Evolutionary conservation across 92 coral and sea anemone species (phyloP).

Genomic region (Metridium senile): DNA sequence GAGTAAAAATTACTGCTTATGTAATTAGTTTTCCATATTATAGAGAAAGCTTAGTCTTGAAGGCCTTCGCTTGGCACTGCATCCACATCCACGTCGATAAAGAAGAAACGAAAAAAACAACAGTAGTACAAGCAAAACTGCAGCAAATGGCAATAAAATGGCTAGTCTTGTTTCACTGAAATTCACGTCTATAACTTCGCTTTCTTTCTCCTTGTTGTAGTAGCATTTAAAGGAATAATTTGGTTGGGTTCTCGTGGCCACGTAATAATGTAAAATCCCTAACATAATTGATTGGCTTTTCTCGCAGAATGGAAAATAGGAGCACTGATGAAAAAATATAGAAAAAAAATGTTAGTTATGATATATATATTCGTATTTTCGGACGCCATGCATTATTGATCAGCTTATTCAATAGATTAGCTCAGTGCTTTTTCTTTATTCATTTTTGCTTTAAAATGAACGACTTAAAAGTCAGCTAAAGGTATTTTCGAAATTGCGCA

Average conservation of each 20-base stretch:
- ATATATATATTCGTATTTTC: neutral
- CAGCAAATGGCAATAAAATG: conserved; percentile 29
- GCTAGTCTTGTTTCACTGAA: conserved; percentile 17
- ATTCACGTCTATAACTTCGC: conserved; percentile 32
- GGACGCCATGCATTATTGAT: too few species aligned
- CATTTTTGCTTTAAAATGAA: too few species aligned
- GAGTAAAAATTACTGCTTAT: too few species aligned
- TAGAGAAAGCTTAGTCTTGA: conserved; percentile 29
- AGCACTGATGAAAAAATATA: conserved; percentile 25
- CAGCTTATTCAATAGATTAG: too few species aligned
- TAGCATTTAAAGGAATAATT: conserved; percentile 14
- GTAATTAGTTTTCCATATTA: neutral
- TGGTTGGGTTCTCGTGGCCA: neutral
- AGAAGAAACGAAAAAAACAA: neutral
- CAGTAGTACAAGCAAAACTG: conserved; percentile 9
- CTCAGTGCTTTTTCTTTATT: too few species aligned
- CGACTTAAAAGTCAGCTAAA: too few species aligned
- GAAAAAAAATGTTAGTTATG: neutral
- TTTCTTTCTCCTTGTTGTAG: conserved; percentile 19
- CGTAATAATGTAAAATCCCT: neutral
- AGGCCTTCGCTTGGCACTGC: conserved; percentile 22
- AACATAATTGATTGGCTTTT: neutral
- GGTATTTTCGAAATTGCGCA: too few species aligned
- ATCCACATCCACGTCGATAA: conserved; percentile 33
- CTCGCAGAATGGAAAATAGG: conserved; percentile 29